Evolutionary conservation across 2,888 invertebrate species (phyloP).

Genomic region (Chorisops tibialis): DNA sequence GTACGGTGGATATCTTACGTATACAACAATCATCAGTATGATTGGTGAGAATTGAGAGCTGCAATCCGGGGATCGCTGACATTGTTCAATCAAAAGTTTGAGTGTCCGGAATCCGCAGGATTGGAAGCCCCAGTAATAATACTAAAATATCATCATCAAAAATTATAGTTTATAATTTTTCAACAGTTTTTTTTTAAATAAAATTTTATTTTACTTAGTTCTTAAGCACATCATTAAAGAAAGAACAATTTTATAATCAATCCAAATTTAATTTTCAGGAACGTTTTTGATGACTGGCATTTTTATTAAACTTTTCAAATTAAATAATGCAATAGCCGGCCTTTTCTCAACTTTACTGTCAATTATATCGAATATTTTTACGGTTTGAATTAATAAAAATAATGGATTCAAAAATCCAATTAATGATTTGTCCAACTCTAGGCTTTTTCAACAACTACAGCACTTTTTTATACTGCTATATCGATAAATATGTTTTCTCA

Average conservation of each 20-base stretch:
- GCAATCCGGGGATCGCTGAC: no score
- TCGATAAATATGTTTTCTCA: conserved; percentile 14
- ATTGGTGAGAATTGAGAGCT: conserved; percentile 41
- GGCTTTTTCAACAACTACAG: conserved; percentile 13
- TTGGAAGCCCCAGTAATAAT: no score
- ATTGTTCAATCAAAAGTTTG: no score
- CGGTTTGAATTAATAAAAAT: neutral
- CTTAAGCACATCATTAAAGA: no score
- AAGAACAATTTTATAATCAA: neutral
- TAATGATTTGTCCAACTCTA: neutral
- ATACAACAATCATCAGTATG: conserved; percentile 43
- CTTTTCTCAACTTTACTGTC: conserved; percentile 2
- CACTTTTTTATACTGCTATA: conserved; percentile 4
- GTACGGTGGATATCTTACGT: conserved; percentile 45
- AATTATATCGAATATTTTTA: conserved; percentile 2
- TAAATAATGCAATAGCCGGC: conserved; percentile 41
- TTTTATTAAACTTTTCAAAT: conserved; percentile 47
- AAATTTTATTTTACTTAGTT: no score
- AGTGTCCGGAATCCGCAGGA: no score
- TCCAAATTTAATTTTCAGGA: conserved; percentile 36
- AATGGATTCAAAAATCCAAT: neutral
- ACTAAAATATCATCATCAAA: no score
- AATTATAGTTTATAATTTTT: no score
- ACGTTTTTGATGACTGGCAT: conserved; percentile 50
- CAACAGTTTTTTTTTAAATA: no score